phyloP scores from a whole-genome alignment of 2,113 vertebrate genomes.

The Antechinus stuartii region DNA sequence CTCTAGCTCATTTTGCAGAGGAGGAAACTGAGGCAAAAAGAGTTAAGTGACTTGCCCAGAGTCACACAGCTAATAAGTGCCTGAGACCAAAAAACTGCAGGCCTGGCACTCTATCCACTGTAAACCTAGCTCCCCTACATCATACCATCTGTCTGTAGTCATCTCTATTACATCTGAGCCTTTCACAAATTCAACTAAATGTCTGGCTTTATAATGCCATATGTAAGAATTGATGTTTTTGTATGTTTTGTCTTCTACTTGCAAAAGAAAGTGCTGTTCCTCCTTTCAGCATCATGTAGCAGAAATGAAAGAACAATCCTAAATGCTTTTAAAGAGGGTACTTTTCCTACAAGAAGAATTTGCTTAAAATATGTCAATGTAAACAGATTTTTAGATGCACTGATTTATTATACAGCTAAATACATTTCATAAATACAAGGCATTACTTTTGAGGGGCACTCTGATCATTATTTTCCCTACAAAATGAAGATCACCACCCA shows the following conservation, averaged over 20 bases:
- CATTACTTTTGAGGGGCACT: accelerated
- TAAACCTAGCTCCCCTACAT: background rate
- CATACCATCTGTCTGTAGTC: background rate
- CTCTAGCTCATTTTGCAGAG: background rate
- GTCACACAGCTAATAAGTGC: background rate
- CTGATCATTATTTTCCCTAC: too few relatives aligned
- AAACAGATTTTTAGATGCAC: background rate
- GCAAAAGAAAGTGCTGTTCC: background rate
- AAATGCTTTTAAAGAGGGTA: background rate
- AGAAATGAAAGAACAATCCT: background rate
- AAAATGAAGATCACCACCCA: background rate
- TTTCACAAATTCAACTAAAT: background rate
- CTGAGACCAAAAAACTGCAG: background rate
- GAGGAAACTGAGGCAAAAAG: background rate
- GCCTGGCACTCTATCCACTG: background rate
- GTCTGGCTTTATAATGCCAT: background rate
- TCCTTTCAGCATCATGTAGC: background rate
- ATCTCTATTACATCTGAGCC: background rate
- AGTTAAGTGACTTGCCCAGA: background rate
- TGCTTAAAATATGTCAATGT: background rate
- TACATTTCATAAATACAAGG: background rate
- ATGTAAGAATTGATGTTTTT: background rate
- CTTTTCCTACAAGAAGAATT: background rate
- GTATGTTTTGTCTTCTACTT: background rate
- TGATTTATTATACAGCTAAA: too few relatives aligned